A percentile compares a stretch with the other conserved stretches of the same genome.
phyloP scores from a whole-genome alignment of 2,113 vertebrate species.

The Muntiacus reevesi region DNA sequence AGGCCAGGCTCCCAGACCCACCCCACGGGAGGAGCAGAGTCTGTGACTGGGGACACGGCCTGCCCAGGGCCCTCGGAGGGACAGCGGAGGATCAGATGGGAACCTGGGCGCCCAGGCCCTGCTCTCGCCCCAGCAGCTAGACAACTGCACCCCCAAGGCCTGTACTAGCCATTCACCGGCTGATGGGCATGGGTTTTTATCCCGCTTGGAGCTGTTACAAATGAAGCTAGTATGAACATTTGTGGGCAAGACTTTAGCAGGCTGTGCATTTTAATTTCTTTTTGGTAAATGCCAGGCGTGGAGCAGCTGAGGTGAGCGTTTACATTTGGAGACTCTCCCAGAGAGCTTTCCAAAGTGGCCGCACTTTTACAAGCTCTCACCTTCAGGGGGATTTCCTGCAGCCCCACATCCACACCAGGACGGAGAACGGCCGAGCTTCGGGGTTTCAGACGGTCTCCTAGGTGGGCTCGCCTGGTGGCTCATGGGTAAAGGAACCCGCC shows the following conservation, averaged over 20 bases:
- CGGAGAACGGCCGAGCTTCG: accelerated
- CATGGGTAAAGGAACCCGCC: neutral
- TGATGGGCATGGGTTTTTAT: neutral
- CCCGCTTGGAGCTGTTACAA: accelerated
- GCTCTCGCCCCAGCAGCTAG: neutral
- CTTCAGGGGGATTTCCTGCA: accelerated
- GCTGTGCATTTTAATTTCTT: accelerated
- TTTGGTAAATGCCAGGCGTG: neutral
- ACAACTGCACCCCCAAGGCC: neutral
- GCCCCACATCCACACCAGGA: neutral
- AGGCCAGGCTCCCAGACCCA: neutral
- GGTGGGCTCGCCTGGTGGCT: neutral
- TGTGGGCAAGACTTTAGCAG: neutral
- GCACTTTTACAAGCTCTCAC: too few relatives aligned
- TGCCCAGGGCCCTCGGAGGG: too few relatives aligned
- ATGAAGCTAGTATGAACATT: too few relatives aligned
- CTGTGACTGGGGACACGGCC: accelerated
- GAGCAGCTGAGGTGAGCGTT: accelerated
- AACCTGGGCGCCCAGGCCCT: neutral
- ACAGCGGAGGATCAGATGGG: neutral
- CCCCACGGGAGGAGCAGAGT: neutral
- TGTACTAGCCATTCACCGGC: neutral
- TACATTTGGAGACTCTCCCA: neutral
- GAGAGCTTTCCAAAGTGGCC: neutral
- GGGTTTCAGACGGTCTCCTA: accelerated